These are phyloP conservation scores for Hydrozoanthus gracilis DNA, from an alignment of 92 coral and sea anemone genomes.

Conservation along the genomic window DNA sequence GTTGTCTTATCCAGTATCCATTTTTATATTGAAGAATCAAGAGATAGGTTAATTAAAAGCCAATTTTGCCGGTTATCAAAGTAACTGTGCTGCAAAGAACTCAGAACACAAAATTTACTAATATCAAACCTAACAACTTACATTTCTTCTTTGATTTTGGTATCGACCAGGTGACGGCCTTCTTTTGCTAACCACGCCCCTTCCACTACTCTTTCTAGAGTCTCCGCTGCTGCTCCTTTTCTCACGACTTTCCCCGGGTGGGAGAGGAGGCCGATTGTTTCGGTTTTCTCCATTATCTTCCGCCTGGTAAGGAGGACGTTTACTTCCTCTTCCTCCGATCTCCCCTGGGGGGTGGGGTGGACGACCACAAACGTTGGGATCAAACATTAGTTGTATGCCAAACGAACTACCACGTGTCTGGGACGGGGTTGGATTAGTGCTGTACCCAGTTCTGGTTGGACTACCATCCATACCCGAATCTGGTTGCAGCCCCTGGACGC, in stretches of 20 bases:
- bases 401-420: background rate
- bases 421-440: background rate
- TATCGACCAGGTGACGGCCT: conserved; percentile 47
- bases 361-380: conserved; percentile 35
- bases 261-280: conserved; percentile 57
- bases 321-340: conserved; percentile 23
- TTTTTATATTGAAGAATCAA: too few species aligned
- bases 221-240: conserved; percentile 60
- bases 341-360: conserved; percentile 56
- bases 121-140: conserved; percentile 41
- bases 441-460: background rate
- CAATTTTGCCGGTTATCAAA: too few species aligned
- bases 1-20: too few species aligned
- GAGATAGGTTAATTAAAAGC: too few species aligned
- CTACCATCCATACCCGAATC: background rate
- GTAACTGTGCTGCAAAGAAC: too few species aligned
- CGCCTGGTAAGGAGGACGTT: conserved; percentile 46
- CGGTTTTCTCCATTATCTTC: conserved; percentile 7
- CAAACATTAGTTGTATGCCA: conserved; percentile 46
- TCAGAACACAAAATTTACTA: background rate
- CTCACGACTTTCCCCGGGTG: conserved; percentile 50
- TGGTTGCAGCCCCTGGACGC: background rate
- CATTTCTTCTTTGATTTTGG: conserved; percentile 69
- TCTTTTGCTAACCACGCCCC: conserved; percentile 15
- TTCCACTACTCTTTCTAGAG: conserved; percentile 46